Evolutionary conservation across 2,888 invertebrate species (phyloP), one percentile per base, ranked within the genome.

Genomic region (Teleogryllus oceanicus): DNA sequence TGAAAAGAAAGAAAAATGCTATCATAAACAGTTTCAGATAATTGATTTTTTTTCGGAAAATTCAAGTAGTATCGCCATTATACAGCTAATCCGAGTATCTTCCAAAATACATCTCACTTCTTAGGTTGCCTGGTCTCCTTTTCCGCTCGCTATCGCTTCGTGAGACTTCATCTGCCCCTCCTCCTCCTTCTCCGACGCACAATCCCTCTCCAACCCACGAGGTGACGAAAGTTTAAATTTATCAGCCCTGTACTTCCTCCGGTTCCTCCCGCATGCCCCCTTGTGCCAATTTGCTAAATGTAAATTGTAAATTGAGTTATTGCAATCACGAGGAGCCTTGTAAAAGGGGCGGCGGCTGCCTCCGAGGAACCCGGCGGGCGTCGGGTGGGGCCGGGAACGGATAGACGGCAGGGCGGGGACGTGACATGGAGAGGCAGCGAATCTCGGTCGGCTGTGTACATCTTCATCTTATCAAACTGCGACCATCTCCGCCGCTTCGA

Each of bases 241-340:
- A 62, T 62, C 62, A 13, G 62, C 62, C 62, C 37, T 37, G 37
- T 37, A 37, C 37, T 37, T 37, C 37, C 37, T 37, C 37, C 37
- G 8, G 37, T 62, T n/a, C 62, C 62, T 62, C n/a, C 62, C 62
- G 62, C 62, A 13, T 13, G 13, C 37, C n/a, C 62, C n/a, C 62
- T 62, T 62, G 62, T 62, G 62, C 62, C 62, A 62, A 62, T 62
- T n/a, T 62, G 62, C 62, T 62, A 62, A 62, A 62, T 62, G 62
- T 62, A 62, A 13, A 62, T 62, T 62, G 62, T 62, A 62, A 62
- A 62, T 62, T 62, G 62, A 62, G 62, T 62, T 62, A 62, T 62
- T 62, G 62, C 62, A 62, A 62, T 62, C 62, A 62, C 62, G 62
- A 13, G 62, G 62, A 13, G 62, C n/a, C 62, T 62, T 62, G 62